Evolutionary conservation across 2,888 invertebrate species (phyloP), one percentile per base, ranked within the genome.

Genomic region (Trachelus tabidus): DNA sequence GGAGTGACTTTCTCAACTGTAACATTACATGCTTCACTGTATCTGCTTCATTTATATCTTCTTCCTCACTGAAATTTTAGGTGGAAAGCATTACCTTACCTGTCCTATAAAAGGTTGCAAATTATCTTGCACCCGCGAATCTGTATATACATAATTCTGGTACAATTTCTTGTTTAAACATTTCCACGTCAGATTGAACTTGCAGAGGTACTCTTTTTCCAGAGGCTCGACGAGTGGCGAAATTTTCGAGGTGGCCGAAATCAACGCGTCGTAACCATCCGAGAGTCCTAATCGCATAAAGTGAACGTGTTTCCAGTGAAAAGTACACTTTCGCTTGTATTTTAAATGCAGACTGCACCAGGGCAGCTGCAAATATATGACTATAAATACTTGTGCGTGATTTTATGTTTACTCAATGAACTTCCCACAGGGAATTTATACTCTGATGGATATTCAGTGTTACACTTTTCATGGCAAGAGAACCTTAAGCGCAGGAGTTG

Each of bases 131-230:
- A 94, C 92, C 75, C 93, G 89, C 73, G 93, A 93, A 88, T 94
- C 94, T 82, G 84, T 92, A 81, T 91, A 92, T 73, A 91, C 90
- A 81, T 89, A 90, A 81, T 88, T 94, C 80, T 95, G 94, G 90
- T 95, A 95, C 82, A 95, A 92, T 85, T 94, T 94, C 86, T 95
- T 94, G 90, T 95, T 95, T 81, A 95, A 93, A 85, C 94, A 92
- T 84, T 94, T 94, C 95, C 95, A 95, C 11, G 94, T 94, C 74
- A 95, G 92, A 84, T 94, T 93, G 86, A 95, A 95, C 85, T 93
- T 93, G 82, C 93, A 93, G 81, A 95, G 91, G 87, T 94, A 93
- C 81, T 94, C 93, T 78, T 92, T 91, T 89, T 95, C 94, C 87
- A 95, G 90, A 79, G 94, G 94, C 81, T 93, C 92, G 77, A 95